Conservation (phyloP, 2,113 vertebrate species). For the Bombycilla garrulus region DNA sequence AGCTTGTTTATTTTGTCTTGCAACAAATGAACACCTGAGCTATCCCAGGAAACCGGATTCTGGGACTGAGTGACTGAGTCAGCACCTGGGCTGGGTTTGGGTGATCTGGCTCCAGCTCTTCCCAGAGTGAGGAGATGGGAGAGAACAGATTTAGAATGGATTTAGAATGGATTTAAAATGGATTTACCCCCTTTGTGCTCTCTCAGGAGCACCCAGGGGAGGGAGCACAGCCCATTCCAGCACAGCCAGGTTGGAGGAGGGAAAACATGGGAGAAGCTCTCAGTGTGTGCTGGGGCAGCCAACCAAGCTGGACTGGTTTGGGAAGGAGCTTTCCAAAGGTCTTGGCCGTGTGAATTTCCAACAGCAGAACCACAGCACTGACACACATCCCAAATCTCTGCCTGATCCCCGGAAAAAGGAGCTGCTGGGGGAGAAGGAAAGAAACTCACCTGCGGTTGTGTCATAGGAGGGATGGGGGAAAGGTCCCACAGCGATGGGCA, state of each 20-base stretch:
- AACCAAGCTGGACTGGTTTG: background rate
- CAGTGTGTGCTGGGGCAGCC: fast-evolving
- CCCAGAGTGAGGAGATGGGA: background rate
- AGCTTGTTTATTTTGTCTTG: background rate
- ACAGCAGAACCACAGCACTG: background rate
- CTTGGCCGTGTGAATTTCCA: background rate
- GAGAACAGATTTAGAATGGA: no score
- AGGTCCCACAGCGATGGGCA: conserved; percentile 80
- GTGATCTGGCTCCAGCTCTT: background rate
- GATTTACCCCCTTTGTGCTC: background rate
- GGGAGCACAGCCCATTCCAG: background rate
- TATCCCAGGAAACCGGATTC: background rate
- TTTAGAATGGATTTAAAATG: no score
- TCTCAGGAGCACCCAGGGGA: fast-evolving
- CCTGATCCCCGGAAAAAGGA: background rate
- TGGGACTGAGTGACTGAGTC: fast-evolving
- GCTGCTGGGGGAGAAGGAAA: background rate
- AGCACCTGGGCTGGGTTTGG: background rate
- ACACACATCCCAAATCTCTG: background rate
- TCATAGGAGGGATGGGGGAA: conserved; percentile 85
- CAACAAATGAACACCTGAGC: background rate
- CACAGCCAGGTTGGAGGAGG: background rate
- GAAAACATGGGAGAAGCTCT: background rate
- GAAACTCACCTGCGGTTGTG: conserved; percentile 79
- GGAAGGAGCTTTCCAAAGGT: background rate